phyloP scores from a whole-genome alignment of 2,113 vertebrate genomes.

The Crotalus tigris region DNA sequence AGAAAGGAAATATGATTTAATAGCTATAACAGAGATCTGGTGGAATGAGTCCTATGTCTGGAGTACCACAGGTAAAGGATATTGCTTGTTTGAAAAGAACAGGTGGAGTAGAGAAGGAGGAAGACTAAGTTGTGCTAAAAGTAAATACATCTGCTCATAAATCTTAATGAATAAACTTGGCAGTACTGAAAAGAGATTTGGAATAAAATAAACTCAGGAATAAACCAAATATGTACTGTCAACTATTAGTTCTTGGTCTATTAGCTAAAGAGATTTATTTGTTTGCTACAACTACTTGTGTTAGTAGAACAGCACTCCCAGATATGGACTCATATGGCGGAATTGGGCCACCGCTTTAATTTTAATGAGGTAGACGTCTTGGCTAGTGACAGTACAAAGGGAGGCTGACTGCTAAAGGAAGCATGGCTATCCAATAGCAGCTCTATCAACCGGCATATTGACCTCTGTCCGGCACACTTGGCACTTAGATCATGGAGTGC shows the following conservation, averaged over 20 bases:
- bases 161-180: background rate
- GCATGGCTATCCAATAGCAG: no score
- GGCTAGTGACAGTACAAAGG: no score
- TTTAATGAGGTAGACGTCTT: no score
- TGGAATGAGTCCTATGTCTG: background rate
- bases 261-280: background rate
- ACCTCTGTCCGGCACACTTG: no score
- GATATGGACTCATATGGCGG: no score
- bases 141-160: background rate
- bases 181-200: background rate
- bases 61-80: background rate
- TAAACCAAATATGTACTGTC: background rate
- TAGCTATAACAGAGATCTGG: background rate
- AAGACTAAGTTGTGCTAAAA: background rate
- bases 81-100: background rate
- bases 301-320: background rate
- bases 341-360: no score
- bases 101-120: background rate
- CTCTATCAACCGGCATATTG: no score
- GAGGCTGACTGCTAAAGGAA: no score
- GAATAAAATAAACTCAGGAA: background rate
- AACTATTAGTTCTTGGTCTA: background rate
- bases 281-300: background rate
- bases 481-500: no score
- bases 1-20: background rate